These are phyloP conservation scores for Zaprionus nigranus DNA, from an alignment of 1,140 invertebrate species.

Conservation along the genomic window DNA sequence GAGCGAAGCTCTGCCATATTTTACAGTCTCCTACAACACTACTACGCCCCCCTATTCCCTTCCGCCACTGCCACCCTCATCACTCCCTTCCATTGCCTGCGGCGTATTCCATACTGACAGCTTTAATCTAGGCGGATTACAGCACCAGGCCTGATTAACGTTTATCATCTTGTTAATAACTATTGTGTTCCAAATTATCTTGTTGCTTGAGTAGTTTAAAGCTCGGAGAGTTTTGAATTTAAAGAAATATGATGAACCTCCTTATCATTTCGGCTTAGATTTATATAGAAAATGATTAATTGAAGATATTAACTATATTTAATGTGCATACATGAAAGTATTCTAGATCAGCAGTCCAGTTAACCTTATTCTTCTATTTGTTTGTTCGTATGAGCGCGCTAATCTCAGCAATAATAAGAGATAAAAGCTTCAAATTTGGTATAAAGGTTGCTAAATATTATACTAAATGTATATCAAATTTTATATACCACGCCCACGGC, in stretches of 20 bases:
- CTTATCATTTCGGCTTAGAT: no score
- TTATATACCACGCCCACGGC: background rate
- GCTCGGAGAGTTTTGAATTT: background rate
- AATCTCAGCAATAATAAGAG: background rate
- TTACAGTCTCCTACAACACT: constrained; percentile 27
- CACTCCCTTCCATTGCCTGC: background rate
- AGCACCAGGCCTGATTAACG: constrained; percentile 36
- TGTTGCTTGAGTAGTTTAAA: background rate
- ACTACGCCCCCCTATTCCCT: background rate
- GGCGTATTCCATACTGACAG: constrained; percentile 26
- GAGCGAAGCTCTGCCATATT: constrained; percentile 41
- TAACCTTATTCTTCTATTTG: background rate
- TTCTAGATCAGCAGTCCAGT: background rate
- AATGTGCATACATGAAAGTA: no score
- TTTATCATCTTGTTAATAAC: constrained; percentile 46
- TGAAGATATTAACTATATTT: no score
- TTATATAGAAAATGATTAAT: no score
- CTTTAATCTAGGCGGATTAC: constrained; percentile 40
- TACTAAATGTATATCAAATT: background rate
- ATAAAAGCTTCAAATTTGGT: no score
- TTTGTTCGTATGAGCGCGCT: background rate
- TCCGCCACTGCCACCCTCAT: no score
- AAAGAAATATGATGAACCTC: background rate
- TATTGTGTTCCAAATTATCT: constrained; percentile 24
- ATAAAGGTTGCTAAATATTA: background rate